A percentile compares a stretch with the other conserved stretches of the same genome.
These are phyloP conservation scores for Ennomos fuscantarius DNA, from an alignment of 2,888 invertebrate genomes.

Conservation along the genomic window DNA sequence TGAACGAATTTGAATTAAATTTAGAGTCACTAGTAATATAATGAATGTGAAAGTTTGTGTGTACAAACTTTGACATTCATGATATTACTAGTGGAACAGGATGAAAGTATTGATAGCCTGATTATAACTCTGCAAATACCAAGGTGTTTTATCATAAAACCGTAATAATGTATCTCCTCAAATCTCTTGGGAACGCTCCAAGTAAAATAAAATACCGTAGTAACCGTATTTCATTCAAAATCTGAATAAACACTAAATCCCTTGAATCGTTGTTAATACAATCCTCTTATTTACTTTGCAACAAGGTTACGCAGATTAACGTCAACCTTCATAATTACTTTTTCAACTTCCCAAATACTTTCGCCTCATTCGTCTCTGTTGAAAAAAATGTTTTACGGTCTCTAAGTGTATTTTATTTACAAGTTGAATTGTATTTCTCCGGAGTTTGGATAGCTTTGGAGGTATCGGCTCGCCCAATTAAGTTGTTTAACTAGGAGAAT, in stretches of 20 bases:
- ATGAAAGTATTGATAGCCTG: too few relatives aligned
- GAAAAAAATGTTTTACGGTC: conserved; percentile 53
- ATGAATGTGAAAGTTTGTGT: too few relatives aligned
- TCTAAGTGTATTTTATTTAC: conserved; percentile 56
- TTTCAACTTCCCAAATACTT: conserved; percentile 53
- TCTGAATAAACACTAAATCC: conserved; percentile 2
- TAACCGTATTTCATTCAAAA: background rate
- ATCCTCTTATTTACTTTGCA: conserved; percentile 37
- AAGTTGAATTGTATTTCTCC: conserved; percentile 61
- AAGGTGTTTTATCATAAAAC: too few relatives aligned
- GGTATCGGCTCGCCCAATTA: conserved; percentile 3
- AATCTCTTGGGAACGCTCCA: background rate
- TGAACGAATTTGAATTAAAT: too few relatives aligned
- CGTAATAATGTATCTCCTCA: background rate
- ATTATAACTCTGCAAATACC: too few relatives aligned
- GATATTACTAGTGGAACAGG: too few relatives aligned
- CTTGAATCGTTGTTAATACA: conserved; percentile 24
- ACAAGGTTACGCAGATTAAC: conserved; percentile 53
- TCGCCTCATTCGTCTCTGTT: conserved; percentile 49
- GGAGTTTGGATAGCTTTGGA: conserved; percentile 20
- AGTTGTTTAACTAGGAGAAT: background rate
- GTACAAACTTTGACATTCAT: too few relatives aligned
- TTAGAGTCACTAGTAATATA: too few relatives aligned
- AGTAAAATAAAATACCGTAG: background rate
- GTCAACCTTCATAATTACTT: conserved; percentile 58